Evolutionary conservation across 2,888 invertebrate species (phyloP), one percentile per base, ranked within the genome.

Genomic region (Lycophotia porphyrea): DNA sequence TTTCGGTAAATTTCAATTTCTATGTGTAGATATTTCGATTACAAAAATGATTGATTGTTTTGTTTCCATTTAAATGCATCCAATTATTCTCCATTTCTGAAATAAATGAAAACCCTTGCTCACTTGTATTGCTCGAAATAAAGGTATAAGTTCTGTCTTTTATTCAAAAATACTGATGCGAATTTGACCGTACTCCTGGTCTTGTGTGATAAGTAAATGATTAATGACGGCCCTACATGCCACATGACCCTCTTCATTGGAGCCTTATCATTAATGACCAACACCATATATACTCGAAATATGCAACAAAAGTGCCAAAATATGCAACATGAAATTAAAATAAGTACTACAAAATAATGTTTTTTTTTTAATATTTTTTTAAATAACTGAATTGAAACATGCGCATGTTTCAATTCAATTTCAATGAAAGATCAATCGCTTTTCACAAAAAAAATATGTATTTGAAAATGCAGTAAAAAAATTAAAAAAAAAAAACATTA

Each of bases 1-100:
- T 78, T 52, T 66, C 21, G 34, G 8, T n/a, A 34, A 36, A 49
- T 34, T 49, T 44, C 13, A 36, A 44, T 67, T 61, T 47, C n/a
- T n/a, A 34, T 7, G 27, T 42, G 31, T 58, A 60, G 58, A 21
- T 34, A 60, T 34, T 60, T 60, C 60, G 60, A 34, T 60, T 60
- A 34, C 9, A 21, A 60, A 60, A 60, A 34, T 60, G 60, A 60
- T 60, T 60, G 60, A 60, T 60, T 21, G 60, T 34, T 60, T 31
- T 18, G 8, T 24, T 24, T 52, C 27, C 9, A 58, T 69, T 58
- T 60, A 18, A n/a, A 58, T 18, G 11, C 8, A 24, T 18, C 5
- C 7, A 31, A 24, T 42, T 69, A 42, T 31, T 24, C 31, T 24
- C 31, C 4, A 55, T 55, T 58, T 60, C 34, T 60, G 21, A 34